phyloP scores from a whole-genome alignment of 2,888 invertebrate species.

The Cephonodes hylas region DNA sequence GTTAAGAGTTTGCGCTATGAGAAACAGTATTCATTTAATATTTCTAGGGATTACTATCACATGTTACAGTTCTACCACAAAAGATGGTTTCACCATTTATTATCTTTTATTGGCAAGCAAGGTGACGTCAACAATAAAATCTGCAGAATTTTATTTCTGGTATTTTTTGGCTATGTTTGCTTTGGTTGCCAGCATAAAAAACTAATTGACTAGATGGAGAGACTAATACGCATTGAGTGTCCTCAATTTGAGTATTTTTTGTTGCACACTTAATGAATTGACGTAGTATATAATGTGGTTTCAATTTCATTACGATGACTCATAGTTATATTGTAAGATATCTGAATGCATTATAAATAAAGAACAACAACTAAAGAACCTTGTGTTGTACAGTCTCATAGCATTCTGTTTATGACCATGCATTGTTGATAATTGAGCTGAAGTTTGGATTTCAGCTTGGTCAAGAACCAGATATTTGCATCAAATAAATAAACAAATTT shows the following conservation, averaged over 20 bases:
- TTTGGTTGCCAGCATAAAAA: too few relatives aligned
- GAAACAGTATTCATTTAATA: too few relatives aligned
- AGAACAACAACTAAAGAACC: too few relatives aligned
- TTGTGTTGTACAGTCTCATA: neutral
- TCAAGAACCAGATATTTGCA: neutral
- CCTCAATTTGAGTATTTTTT: neutral
- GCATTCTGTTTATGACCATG: neutral
- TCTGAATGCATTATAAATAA: neutral
- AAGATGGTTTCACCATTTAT: too few relatives aligned
- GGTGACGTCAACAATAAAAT: too few relatives aligned
- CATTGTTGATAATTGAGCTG: neutral
- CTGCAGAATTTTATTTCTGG: too few relatives aligned
- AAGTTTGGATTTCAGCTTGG: neutral
- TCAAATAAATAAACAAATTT: neutral
- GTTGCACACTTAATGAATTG: neutral
- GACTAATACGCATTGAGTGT: neutral
- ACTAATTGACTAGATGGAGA: too few relatives aligned
- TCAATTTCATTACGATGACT: neutral
- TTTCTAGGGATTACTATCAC: too few relatives aligned
- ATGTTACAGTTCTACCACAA: too few relatives aligned
- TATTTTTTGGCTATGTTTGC: too few relatives aligned
- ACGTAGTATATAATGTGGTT: neutral
- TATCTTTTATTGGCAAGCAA: too few relatives aligned
- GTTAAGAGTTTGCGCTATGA: too few relatives aligned
- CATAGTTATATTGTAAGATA: neutral